Conservation (phyloP, 37 sponge, comb jelly and placozoan genomes). For the Haliclona indistincta region DNA sequence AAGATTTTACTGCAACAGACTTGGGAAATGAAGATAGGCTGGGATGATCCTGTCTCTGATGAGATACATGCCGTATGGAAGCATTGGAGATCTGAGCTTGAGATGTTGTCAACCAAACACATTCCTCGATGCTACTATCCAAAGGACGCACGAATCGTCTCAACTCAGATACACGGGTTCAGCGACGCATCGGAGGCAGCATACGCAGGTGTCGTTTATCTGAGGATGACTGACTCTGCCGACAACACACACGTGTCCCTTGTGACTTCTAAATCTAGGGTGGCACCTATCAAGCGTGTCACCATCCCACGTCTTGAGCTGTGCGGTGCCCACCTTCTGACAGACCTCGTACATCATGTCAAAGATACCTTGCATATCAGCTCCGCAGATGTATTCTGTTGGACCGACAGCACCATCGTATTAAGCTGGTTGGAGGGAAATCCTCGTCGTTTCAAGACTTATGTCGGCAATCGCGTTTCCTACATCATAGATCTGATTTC, state of each 20-base stretch:
- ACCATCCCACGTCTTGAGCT: slow-evolving; percentile 16
- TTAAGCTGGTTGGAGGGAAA: slow-evolving; percentile 33
- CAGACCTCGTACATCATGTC: not conserved
- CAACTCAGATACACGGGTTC: slow-evolving; percentile 24
- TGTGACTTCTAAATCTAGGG: slow-evolving; percentile 22
- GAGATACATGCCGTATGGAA: slow-evolving; percentile 5
- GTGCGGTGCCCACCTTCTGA: slow-evolving; percentile 16
- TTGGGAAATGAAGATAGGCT: slow-evolving; percentile 17
- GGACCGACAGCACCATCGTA: slow-evolving; percentile 24
- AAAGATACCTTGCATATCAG: not conserved
- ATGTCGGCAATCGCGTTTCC: slow-evolving; percentile 26
- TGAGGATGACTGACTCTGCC: not conserved
- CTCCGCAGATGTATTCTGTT: not conserved
- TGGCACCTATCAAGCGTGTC: slow-evolving; percentile 29
- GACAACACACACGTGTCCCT: not conserved
- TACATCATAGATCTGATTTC: not conserved
- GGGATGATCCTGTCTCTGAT: slow-evolving; percentile 12
- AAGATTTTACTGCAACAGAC: slow-evolving; percentile 22
- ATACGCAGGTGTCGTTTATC: slow-evolving; percentile 13
- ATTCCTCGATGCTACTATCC: slow-evolving; percentile 17
- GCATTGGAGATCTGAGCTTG: slow-evolving; percentile 2
- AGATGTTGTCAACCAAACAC: not conserved
- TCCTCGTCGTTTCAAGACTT: slow-evolving; percentile 24
- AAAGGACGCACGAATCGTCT: not conserved
- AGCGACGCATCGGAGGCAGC: slow-evolving; percentile 23